phyloP scores from a whole-genome alignment of 2,888 invertebrate species.

The Drepanosiphum platanoidis region DNA sequence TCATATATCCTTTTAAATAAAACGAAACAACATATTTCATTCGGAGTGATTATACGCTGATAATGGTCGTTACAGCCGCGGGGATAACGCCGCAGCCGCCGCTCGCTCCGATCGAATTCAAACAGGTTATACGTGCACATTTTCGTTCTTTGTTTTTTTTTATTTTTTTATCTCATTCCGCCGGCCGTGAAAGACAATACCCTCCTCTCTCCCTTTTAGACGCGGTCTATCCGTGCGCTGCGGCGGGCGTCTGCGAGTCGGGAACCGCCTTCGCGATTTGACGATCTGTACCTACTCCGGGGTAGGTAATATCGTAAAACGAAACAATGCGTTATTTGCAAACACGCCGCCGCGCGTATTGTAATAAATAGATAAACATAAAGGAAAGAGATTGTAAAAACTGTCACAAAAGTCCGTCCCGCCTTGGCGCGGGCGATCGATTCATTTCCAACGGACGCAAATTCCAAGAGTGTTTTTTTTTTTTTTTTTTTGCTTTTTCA shows the following conservation, averaged over 20 bases:
- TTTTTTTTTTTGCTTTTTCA: no score
- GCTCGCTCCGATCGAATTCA: not conserved
- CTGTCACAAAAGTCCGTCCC: constrained; percentile 1
- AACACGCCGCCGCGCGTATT: no score
- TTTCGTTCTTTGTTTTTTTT: not conserved
- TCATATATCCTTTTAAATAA: constrained; percentile 18
- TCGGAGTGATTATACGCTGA: constrained; percentile 30
- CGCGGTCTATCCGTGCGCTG: not conserved
- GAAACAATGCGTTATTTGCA: no score
- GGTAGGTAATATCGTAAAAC: no score
- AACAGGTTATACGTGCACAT: constrained; percentile 27
- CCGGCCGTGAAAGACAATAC: not conserved
- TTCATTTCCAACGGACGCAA: no score
- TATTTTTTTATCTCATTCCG: not conserved
- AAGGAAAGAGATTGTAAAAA: no score
- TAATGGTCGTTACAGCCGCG: constrained; percentile 27
- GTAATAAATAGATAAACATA: no score
- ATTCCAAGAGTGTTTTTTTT: no score
- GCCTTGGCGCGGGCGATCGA: not conserved
- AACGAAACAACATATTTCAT: constrained; percentile 41
- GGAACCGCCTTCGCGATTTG: not conserved
- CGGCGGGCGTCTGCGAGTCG: no score
- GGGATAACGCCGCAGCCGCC: not conserved
- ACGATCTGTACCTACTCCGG: not conserved
- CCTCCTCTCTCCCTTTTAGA: no score